Evolutionary conservation across 1,140 invertebrate species (phyloP).

Genomic region (Thaumatotibia leucotreta): DNA sequence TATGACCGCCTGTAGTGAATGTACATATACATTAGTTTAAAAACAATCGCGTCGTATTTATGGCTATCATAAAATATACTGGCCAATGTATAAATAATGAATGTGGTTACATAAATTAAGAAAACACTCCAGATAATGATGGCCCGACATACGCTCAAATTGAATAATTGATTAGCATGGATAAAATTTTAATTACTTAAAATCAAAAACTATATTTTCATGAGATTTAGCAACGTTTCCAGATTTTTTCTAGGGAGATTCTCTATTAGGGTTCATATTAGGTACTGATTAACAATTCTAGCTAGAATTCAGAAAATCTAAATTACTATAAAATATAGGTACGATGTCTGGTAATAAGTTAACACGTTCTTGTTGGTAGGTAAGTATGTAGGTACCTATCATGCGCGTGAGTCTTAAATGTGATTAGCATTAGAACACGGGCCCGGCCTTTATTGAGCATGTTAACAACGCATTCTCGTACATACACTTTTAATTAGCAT

Average conservation of each 20-base stretch:
- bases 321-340: no score
- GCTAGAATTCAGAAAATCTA: no score
- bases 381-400: background rate
- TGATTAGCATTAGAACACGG: constrained; percentile 26
- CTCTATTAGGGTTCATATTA: no score
- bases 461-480: constrained; percentile 20
- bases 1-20: background rate
- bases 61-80: background rate
- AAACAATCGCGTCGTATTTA: background rate
- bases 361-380: background rate
- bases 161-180: no score
- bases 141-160: background rate
- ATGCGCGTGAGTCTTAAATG: constrained; percentile 4
- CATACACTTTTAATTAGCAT: constrained; percentile 21
- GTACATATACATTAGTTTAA: background rate
- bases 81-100: background rate
- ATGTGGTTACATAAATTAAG: background rate
- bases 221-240: background rate
- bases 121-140: background rate
- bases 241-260: background rate
- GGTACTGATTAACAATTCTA: no score
- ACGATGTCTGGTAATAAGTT: no score
- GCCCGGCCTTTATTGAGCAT: constrained; percentile 30
- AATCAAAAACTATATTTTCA: background rate
- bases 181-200: no score